Conservation (phyloP, 2,888 invertebrate genomes). For the Rugalucina vietnamica region DNA sequence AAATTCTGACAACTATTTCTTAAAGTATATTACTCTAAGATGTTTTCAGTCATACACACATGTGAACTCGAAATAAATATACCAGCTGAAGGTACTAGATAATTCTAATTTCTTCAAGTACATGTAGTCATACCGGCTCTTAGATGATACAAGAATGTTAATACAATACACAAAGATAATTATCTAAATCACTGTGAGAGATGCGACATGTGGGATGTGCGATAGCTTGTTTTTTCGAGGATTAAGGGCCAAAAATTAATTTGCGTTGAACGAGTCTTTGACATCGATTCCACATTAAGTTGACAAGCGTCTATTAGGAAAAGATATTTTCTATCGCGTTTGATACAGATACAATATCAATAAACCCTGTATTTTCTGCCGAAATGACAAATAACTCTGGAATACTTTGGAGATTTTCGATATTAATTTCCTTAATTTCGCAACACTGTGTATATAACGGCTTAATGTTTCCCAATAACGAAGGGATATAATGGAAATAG, state of each 20-base stretch:
- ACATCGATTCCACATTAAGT: constrained; percentile 49
- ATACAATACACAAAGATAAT: background rate
- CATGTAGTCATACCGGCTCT: too few relatives aligned
- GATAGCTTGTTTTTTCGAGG: constrained; percentile 15
- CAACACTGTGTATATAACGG: constrained; percentile 50
- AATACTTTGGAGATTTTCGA: constrained; percentile 51
- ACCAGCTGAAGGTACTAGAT: too few relatives aligned
- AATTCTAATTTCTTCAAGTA: too few relatives aligned
- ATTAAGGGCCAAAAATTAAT: constrained; percentile 48
- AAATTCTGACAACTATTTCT: too few relatives aligned
- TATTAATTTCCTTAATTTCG: constrained; percentile 60
- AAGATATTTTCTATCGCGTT: constrained; percentile 49
- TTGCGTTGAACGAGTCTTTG: constrained; percentile 37
- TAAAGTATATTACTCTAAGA: too few relatives aligned
- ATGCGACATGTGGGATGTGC: constrained; percentile 4
- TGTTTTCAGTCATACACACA: too few relatives aligned
- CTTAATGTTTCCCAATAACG: constrained; percentile 14
- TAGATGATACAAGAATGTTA: background rate
- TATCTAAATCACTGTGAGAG: constrained; percentile 8
- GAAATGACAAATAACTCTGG: constrained; percentile 57
- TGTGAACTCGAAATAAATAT: too few relatives aligned
- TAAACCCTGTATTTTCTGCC: constrained; percentile 50
- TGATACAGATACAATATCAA: constrained; percentile 60
- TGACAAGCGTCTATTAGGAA: constrained; percentile 26
- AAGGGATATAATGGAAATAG: constrained; percentile 6